These are phyloP conservation scores for Oegoconia quadripuncta DNA, from an alignment of 2,888 invertebrate species.

Conservation along the genomic window DNA sequence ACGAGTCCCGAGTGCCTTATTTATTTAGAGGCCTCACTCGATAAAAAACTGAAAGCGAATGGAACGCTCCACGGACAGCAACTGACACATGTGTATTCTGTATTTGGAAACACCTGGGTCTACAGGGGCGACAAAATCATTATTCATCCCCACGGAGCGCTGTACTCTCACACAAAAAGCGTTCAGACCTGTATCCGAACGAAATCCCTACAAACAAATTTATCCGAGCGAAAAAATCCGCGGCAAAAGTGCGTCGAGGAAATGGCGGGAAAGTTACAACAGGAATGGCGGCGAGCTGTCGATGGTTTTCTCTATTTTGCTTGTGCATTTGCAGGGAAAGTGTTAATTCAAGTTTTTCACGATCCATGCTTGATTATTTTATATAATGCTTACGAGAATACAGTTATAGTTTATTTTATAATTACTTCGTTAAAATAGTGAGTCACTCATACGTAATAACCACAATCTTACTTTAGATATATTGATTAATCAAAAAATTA, in stretches of 20 bases:
- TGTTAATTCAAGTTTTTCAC: neutral
- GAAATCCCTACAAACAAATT: conserved; percentile 30
- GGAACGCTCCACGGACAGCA: conserved; percentile 21
- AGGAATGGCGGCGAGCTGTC: conserved; percentile 27
- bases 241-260: conserved; percentile 29
- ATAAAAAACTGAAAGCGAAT: conserved; percentile 37
- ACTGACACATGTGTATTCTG: conserved; percentile 15
- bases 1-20: conserved; percentile 39
- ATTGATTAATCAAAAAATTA: too few relatives aligned
- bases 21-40: conserved; percentile 45
- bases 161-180: conserved; percentile 25
- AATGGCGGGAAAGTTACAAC: conserved; percentile 45
- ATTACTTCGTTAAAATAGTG: too few relatives aligned
- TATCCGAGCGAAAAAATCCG: conserved; percentile 25
- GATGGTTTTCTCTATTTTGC: conserved; percentile 34
- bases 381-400: too few relatives aligned
- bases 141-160: conserved; percentile 32
- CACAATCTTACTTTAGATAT: too few relatives aligned
- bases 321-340: conserved; percentile 1
- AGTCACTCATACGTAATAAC: too few relatives aligned
- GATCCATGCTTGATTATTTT: too few relatives aligned
- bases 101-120: conserved; percentile 32
- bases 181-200: conserved; percentile 30
- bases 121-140: conserved; percentile 35
- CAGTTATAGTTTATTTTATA: too few relatives aligned